Base-by-base conservation (phyloP, 2,888 invertebrate genomes). In the Caenorhabditis sp. region DNA sequence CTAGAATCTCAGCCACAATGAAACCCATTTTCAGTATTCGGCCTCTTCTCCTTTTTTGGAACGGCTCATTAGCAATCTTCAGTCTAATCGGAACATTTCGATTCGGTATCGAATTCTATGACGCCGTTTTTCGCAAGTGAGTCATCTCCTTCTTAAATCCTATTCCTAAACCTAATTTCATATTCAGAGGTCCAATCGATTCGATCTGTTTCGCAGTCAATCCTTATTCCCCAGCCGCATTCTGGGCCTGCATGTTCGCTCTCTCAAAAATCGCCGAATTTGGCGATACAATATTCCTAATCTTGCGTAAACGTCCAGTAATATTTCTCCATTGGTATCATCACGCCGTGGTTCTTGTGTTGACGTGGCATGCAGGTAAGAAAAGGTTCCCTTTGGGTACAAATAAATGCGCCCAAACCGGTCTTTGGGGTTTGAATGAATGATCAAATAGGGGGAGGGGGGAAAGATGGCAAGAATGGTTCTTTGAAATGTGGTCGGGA, bases 281-380 rank as follows among this genome's bases (percentile, higher is more conserved):
- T 43, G 85, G 95, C 10, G 96, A 96, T 90, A 96, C 96, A 53
- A 92, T 95, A 83, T 96, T 96, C 91, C 93, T 96, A 78, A 70
- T 88, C 20, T 91, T 96, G 70, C 92, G 96, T 74, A 95, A 95
- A 90, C 95, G 63, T 94, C 86, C 86, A 2, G 80, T 86, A 54
- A 85, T 86, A 66, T 86, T 85, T 65, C 76, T 83, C 26, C 84
- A 96, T 89, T 96, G 95, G 95, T 95, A 95, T 89, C 95, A 96
- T 88, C 95, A 96, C 90, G 94, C 95, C 88, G 95, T 95, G 38
- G 95, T 95, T 64, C 91, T 95, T 76, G 91, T 95, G 63, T 95
- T 95, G 90, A 93, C 94, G 20, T 95, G 95, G 95, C 84, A 85
- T 66, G 76, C 84, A 8, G 86, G 86, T 85, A 26, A 62, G 79